Base-by-base conservation (phyloP, 2,888 invertebrate species). In the Thyatira batis region DNA sequence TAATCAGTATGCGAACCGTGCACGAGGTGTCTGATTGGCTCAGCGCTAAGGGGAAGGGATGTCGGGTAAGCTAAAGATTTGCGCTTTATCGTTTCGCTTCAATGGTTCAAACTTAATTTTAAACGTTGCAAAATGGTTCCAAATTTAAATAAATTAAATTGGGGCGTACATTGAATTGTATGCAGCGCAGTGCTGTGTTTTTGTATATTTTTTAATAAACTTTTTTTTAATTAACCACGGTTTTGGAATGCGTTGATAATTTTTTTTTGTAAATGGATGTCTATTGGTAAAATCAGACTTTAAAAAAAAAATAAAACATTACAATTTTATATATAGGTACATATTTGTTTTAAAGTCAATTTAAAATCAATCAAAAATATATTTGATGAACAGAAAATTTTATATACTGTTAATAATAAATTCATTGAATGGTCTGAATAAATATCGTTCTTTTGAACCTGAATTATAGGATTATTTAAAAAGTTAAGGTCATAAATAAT, bases 21-120 rank as follows among this genome's bases (percentile, higher is more conserved):
- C 85, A 63, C 78, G 58, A 56, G 60, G 59, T 73, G 82, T 80
- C 84, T 89, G 89, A 89, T 89, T 89, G 89, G 87, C 79, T 68
- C 77, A 78, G 75, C 75, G 73, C 74, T 76, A 73, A 77, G 72
- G 71, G 76, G 69, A 72, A 76, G 76, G 73, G 53, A 49, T 52
- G 59, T 48, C 77, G 79, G 76, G 73, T 67, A 63, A 73, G 80
- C 74, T 71, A 81, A 83, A 84, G 86, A 85, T 84, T 87, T 78
- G 75, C 76, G 75, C 76, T 82, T 82, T 82, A 85, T 83, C 85
- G 81, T 78, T 78, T 74, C 76, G 75, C 78, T 75, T 80, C 79
- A 80, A 84, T 81, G 65, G 70, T 77, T 80, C 77, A 76, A 81
- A 84, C 82, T 82, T 80, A 82, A 83, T 85, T 74, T 62, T 65